Conservation (phyloP, 1,140 invertebrate species). For the Oedothorax gibbosus region DNA sequence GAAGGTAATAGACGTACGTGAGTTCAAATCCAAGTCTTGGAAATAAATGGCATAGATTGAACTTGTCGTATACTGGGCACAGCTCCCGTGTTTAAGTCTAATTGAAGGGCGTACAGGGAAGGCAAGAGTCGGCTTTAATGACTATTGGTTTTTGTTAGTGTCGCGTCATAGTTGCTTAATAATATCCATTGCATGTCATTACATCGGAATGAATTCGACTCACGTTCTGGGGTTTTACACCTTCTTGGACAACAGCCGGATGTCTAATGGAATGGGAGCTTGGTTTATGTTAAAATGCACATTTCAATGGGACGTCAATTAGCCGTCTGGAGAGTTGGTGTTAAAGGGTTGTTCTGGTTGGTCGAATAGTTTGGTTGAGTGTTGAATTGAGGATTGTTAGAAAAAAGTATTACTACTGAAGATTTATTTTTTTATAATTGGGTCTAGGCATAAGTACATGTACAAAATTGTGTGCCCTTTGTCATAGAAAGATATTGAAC, state of each 20-base stretch:
- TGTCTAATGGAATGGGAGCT: slow-evolving; percentile 45
- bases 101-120: slow-evolving; percentile 38
- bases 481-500: no score
- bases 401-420: no score
- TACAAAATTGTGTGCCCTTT: no score
- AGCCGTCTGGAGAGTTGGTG: no score
- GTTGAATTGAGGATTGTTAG: no score
- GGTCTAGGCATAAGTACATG: no score
- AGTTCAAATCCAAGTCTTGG: slow-evolving; percentile 21
- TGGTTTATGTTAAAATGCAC: no score
- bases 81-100: slow-evolving; percentile 33
- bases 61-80: slow-evolving; percentile 1
- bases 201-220: slow-evolving; percentile 32
- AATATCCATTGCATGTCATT: slow-evolving; percentile 57
- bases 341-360: no score
- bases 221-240: slow-evolving; percentile 44
- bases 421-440: no score
- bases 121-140: slow-evolving; percentile 24
- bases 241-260: slow-evolving; percentile 24
- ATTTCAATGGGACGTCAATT: no score
- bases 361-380: no score
- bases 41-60: slow-evolving; percentile 33
- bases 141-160: slow-evolving; percentile 28
- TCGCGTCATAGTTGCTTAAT: slow-evolving; percentile 55
- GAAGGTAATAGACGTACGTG: slow-evolving; percentile 36